These are phyloP conservation scores for Drosophila tropicalis DNA, from an alignment of 1,140 invertebrate species.

Conservation along the genomic window DNA sequence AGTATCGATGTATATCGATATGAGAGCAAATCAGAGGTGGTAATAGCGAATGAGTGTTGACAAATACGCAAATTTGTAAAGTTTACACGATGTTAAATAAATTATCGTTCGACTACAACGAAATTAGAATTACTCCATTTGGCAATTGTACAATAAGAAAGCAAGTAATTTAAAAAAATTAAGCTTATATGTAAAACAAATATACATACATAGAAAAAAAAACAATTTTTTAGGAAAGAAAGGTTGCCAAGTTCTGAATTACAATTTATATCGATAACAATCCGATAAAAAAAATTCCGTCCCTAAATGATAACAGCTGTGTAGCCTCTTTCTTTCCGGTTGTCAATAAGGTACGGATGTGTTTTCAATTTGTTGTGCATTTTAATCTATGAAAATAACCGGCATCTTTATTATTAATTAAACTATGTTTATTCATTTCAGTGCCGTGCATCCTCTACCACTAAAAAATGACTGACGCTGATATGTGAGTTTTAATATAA, in stretches of 20 bases:
- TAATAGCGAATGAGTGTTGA: background rate
- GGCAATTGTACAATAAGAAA: too few species aligned
- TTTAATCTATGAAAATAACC: slow-evolving; percentile 47
- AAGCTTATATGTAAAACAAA: too few species aligned
- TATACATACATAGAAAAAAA: too few species aligned
- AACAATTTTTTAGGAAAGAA: too few species aligned
- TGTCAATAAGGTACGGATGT: slow-evolving; percentile 81
- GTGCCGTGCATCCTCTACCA: slow-evolving; percentile 68
- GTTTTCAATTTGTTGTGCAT: slow-evolving; percentile 40
- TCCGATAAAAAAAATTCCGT: background rate
- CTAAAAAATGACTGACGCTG: slow-evolving; percentile 86
- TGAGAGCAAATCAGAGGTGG: background rate
- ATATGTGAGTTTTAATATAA: slow-evolving; percentile 85
- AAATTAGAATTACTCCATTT: too few species aligned
- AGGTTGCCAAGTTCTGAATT: too few species aligned
- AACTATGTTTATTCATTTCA: slow-evolving; percentile 50
- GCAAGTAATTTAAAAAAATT: too few species aligned
- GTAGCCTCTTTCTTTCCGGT: slow-evolving; percentile 82
- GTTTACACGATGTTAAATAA: too few species aligned
- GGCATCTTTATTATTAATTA: slow-evolving; percentile 57
- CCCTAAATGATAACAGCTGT: slow-evolving; percentile 12
- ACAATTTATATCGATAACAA: background rate
- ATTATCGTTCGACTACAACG: too few species aligned
- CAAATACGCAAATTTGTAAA: too few species aligned
- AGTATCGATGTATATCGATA: background rate